Evolutionary conservation across 2,113 vertebrate species (phyloP).

Genomic region (Maylandia zebra): DNA sequence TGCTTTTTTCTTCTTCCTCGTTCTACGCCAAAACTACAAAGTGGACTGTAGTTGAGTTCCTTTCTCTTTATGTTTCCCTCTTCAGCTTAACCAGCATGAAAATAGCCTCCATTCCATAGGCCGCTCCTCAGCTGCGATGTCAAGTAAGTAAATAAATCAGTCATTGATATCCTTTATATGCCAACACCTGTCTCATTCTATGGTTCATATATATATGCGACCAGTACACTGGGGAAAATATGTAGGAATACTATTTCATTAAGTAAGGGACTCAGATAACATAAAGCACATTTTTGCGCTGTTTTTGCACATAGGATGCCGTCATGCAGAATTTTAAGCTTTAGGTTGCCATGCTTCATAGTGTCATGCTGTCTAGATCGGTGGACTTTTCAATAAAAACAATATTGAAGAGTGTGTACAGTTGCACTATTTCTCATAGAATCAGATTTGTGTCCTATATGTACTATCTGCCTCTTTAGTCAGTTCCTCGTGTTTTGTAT

Average conservation of each 20-base stretch:
- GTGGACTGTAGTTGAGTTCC: neutral
- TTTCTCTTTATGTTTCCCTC: neutral
- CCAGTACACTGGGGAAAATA: neutral
- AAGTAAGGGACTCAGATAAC: neutral
- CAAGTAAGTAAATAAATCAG: slow-evolving; percentile 58
- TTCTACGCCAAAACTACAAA: neutral
- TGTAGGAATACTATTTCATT: neutral
- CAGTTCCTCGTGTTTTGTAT: neutral
- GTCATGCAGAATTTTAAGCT: neutral
- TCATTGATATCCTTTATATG: neutral
- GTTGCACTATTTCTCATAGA: neutral
- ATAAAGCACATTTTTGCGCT: neutral
- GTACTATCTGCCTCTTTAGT: neutral
- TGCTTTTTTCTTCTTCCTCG: no score
- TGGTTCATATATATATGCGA: neutral
- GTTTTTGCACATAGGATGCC: neutral
- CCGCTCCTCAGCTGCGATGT: slow-evolving; percentile 48
- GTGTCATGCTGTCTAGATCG: neutral
- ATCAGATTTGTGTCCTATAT: neutral
- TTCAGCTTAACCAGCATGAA: neutral
- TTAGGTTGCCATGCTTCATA: neutral
- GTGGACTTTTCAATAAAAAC: neutral
- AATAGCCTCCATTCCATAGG: neutral
- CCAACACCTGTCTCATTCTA: neutral
- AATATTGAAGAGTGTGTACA: neutral